phyloP scores from a whole-genome alignment of 2,888 invertebrate genomes.

The Cryptophagus acutangulus region DNA sequence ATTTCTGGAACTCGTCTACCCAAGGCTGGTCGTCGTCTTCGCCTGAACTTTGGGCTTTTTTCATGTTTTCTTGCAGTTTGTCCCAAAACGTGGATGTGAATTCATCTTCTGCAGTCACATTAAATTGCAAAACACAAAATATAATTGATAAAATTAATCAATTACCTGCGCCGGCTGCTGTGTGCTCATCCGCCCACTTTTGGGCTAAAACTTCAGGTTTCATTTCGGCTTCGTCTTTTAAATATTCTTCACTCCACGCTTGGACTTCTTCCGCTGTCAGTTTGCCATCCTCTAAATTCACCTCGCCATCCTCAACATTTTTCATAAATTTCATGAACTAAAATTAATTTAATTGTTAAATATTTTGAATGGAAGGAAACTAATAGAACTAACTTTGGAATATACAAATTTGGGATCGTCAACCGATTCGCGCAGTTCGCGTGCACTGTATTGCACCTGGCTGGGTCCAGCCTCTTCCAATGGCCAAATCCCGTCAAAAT shows the following conservation, averaged over 20 bases:
- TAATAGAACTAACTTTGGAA: constrained; percentile 54
- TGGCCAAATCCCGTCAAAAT: constrained; percentile 57
- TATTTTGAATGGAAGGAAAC: not conserved
- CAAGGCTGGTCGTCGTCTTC: constrained; percentile 63
- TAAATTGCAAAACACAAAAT: constrained; percentile 5
- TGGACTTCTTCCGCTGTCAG: constrained; percentile 45
- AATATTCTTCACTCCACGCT: constrained; percentile 50
- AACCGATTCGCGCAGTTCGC: constrained; percentile 56
- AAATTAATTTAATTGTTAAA: constrained; percentile 15
- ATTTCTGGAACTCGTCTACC: constrained; percentile 63
- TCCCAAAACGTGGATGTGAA: constrained; percentile 61
- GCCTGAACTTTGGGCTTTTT: constrained; percentile 65
- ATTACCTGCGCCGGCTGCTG: constrained; percentile 28
- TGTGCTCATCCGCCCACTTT: constrained; percentile 44
- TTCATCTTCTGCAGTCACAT: constrained; percentile 39
- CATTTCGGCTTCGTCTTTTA: constrained; percentile 31
- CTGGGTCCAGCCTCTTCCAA: constrained; percentile 47
- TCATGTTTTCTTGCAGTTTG: constrained; percentile 71
- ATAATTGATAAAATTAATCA: constrained; percentile 15
- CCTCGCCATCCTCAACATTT: constrained; percentile 65
- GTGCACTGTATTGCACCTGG: constrained; percentile 53
- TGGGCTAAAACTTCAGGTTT: constrained; percentile 29
- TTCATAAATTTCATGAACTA: constrained; percentile 84
- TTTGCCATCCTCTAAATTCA: constrained; percentile 52
- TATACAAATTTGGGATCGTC: constrained; percentile 67